phyloP scores from a whole-genome alignment of 2,113 vertebrate species.

The Platichthys flesus region DNA sequence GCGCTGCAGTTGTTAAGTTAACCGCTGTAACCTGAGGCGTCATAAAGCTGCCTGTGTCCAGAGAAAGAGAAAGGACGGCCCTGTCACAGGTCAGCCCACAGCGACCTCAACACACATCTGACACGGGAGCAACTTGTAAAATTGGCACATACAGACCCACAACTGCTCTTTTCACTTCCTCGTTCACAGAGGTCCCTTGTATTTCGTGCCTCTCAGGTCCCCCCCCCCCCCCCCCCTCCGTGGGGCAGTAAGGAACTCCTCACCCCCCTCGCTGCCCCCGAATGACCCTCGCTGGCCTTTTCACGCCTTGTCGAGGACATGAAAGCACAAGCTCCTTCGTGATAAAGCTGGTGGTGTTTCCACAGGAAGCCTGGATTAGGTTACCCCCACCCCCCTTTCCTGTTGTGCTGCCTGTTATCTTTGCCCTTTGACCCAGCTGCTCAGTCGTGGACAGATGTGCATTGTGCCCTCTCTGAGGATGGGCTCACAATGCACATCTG shows the following conservation, averaged over 20 bases:
- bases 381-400: slow-evolving; percentile 54
- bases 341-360: slow-evolving; percentile 68
- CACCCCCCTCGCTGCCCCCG: not conserved
- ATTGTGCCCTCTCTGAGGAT: not conserved
- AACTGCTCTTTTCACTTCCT: slow-evolving; percentile 32
- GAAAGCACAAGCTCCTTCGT: slow-evolving; percentile 61
- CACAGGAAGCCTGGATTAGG: slow-evolving; percentile 69
- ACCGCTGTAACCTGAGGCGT: slow-evolving; percentile 23
- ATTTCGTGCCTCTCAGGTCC: slow-evolving; percentile 24
- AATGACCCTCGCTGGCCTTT: slow-evolving; percentile 57
- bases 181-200: slow-evolving; percentile 35
- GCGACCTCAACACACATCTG: slow-evolving; percentile 45
- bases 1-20: slow-evolving; percentile 33
- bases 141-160: slow-evolving; percentile 23
- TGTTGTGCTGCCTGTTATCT: slow-evolving; percentile 60
- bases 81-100: slow-evolving; percentile 32
- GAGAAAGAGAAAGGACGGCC: slow-evolving; percentile 22
- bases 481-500: not conserved
- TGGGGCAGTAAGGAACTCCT: slow-evolving; percentile 46
- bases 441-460: slow-evolving; percentile 29
- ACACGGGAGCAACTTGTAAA: slow-evolving; percentile 56
- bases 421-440: slow-evolving; percentile 63
- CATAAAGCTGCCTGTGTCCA: slow-evolving; percentile 35
- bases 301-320: slow-evolving; percentile 68
- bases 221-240: slow-evolving; percentile 11